Evolutionary conservation across 2,113 vertebrate species (phyloP).

Genomic region (Clarias gariepinus): DNA sequence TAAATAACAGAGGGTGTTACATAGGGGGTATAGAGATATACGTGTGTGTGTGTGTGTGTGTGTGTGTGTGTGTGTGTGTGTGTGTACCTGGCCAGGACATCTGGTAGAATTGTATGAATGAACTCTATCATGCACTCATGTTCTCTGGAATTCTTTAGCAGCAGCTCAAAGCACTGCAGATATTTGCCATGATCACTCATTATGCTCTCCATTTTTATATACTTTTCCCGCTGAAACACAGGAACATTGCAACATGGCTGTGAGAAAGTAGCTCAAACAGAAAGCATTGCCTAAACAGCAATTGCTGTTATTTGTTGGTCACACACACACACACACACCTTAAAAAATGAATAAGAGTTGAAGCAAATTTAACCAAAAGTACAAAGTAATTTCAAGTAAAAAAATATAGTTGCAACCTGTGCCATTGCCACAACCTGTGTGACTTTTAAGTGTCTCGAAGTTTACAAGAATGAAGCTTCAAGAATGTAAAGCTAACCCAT

Average conservation of each 20-base stretch:
- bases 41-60: background rate
- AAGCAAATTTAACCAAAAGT: too few relatives aligned
- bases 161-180: constrained; percentile 74
- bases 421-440: too few relatives aligned
- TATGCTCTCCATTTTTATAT: constrained; percentile 70
- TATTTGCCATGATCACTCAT: constrained; percentile 70
- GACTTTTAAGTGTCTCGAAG: too few relatives aligned
- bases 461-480: too few relatives aligned
- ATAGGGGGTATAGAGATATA: background rate
- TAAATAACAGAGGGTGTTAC: background rate
- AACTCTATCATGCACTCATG: constrained; percentile 82
- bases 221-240: constrained; percentile 59
- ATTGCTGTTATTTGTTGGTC: background rate
- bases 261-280: background rate
- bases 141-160: constrained; percentile 81
- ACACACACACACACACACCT: background rate
- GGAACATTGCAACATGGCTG: background rate
- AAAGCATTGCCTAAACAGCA: background rate
- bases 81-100: constrained; percentile 69
- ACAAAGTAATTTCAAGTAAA: too few relatives aligned
- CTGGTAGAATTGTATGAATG: constrained; percentile 72
- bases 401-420: too few relatives aligned
- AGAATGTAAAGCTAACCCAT: too few relatives aligned
- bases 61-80: background rate
- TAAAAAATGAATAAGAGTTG: background rate